A percentile compares a stretch with the other conserved stretches of the same genome.
These are phyloP conservation scores for Siphlonurus alternatus DNA, from an alignment of 2,888 invertebrate genomes.

Conservation along the genomic window DNA sequence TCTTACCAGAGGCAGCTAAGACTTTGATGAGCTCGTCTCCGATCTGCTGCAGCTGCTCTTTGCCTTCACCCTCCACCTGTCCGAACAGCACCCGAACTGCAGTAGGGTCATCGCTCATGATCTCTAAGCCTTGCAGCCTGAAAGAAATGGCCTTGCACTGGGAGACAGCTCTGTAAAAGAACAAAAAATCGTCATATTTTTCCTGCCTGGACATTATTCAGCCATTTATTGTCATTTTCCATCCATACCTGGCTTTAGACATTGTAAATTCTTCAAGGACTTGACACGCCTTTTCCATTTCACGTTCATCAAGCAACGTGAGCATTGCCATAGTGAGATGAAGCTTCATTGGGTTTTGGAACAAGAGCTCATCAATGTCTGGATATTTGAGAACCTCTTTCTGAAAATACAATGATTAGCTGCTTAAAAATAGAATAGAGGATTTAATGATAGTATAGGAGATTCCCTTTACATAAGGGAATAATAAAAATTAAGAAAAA, in stretches of 20 bases:
- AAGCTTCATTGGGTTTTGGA: neutral
- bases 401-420: no score
- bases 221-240: neutral
- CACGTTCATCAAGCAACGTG: neutral
- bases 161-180: neutral
- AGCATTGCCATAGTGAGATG: neutral
- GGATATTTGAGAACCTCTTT: neutral
- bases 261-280: neutral
- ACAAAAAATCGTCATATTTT: neutral
- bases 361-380: neutral
- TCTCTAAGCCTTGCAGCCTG: neutral
- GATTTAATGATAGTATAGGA: no score
- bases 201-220: no score
- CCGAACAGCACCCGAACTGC: neutral
- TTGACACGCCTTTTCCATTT: neutral
- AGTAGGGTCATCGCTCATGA: neutral
- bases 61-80: neutral
- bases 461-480: no score
- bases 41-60: no score
- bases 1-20: no score
- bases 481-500: no score
- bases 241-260: neutral
- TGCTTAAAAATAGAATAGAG: no score
- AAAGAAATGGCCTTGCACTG: neutral
- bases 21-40: no score